A percentile compares a stretch with the other conserved stretches of the same genome.
phyloP scores from a whole-genome alignment of 2,113 vertebrate genomes.

The Phyllostomus discolor region DNA sequence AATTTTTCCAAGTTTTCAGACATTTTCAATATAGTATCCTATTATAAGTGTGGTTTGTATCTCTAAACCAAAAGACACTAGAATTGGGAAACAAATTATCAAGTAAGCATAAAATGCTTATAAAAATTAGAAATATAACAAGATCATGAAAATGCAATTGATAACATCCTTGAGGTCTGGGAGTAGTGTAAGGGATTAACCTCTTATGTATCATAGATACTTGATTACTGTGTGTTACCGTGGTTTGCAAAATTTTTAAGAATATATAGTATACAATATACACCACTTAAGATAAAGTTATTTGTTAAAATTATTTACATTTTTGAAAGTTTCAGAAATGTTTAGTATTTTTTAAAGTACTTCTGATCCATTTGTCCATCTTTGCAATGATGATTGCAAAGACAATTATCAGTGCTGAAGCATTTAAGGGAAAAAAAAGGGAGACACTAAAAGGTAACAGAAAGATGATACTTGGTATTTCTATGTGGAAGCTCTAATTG shows the following conservation, averaged over 20 bases:
- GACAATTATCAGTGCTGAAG: neutral
- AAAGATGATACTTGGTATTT: slow-evolving; percentile 54
- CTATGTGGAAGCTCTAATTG: slow-evolving; percentile 36
- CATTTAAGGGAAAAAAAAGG: neutral
- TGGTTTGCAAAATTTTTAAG: neutral
- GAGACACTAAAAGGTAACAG: neutral
- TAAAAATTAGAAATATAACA: neutral
- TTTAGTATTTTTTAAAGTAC: neutral
- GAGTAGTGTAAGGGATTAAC: neutral
- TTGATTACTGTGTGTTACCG: neutral
- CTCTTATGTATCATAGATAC: neutral
- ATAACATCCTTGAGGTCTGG: neutral
- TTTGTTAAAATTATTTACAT: neutral
- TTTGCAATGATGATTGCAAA: neutral
- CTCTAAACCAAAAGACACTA: neutral
- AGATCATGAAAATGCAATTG: neutral
- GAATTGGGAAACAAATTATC: neutral
- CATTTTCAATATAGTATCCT: neutral
- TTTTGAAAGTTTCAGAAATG: neutral
- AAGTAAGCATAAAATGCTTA: neutral
- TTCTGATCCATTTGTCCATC: neutral
- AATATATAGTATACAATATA: neutral
- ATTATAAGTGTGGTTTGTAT: neutral
- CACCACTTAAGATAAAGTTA: neutral
- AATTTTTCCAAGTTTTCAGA: neutral